Evolutionary conservation across 2,113 vertebrate genomes (phyloP), one percentile per base, ranked within the genome.

Genomic region (Chaenocephalus aceratus): DNA sequence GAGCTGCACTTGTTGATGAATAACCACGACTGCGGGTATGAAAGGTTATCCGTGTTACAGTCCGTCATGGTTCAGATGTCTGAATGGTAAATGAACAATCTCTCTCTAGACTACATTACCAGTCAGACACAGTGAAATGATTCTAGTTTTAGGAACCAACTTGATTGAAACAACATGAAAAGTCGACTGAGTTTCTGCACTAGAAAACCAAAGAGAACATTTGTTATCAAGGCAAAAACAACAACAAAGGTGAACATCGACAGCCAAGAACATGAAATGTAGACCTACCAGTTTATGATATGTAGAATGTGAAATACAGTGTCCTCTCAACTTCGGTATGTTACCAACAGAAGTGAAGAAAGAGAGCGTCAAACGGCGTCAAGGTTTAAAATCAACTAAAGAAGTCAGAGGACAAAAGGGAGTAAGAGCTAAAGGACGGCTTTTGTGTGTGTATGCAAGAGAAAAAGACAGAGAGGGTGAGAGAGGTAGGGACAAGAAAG

Each of bases 281-380:
- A 59, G 34, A 89, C 90, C 54, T 89, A 90, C 90, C 90, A 5
- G 30, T 46, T 77, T 62, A 15, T 13, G 69, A 74, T 70, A 52
- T 26, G 60, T 5, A 14, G 56, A 5, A 45, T 62, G 52, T 62
- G 46, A 86, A 80, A 76, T 7, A 63, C 26, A 67, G 66, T 13
- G 21, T 67, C 80, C 45, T 6, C 67, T 70, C 30, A 65, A 15
- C 51, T 65, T 44, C 3, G 1, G 52, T 14, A 21, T 41, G 54
- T 44, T 10, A 70, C 30, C 65, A 71, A 30, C 53, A 68, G 46
- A 13, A 45, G 49, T 0, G 65, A 65, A 36, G 72, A 74, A 21
- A 10, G 53, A 6, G 57, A 48, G 52, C 0, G 49, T 1, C 10
- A 54, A 14, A 44, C 13, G 7, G 18, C 53, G 23, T 67, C 45